Evolutionary conservation across 2,113 vertebrate species (phyloP).

Genomic region (Muscicapa adusta): DNA sequence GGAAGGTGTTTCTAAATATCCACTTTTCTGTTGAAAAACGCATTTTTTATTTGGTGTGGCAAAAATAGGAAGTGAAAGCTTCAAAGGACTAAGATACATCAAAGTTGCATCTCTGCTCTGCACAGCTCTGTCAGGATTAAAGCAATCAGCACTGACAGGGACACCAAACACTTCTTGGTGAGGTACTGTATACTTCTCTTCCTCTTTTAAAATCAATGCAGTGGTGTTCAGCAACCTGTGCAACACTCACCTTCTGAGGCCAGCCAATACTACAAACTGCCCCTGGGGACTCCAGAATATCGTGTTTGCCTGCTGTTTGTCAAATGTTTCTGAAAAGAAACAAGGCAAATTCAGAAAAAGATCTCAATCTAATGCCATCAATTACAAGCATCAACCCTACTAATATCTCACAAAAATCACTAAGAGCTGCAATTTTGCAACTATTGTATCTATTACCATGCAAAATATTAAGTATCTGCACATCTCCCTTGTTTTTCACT

Average conservation of each 20-base stretch:
- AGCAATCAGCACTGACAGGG: neutral
- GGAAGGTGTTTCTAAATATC: neutral
- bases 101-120: neutral
- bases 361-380: neutral
- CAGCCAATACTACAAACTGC: conserved; percentile 94
- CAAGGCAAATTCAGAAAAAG: neutral
- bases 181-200: neutral
- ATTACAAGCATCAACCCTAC: neutral
- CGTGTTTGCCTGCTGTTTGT: conserved; percentile 98
- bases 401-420: neutral
- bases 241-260: conserved; percentile 87
- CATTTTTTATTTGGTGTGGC: neutral
- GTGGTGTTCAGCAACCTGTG: neutral
- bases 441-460: neutral
- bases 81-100: neutral
- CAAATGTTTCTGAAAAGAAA: conserved; percentile 84
- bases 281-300: conserved; percentile 99
- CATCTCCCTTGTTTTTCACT: conserved; percentile 53
- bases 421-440: neutral
- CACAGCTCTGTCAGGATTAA: neutral
- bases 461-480: neutral
- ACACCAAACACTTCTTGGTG: neutral
- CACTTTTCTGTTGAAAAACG: neutral
- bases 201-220: neutral
- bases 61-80: neutral